phyloP scores from a whole-genome alignment of 2,797 vertebrate species.

The Sciaenops ocellatus region DNA sequence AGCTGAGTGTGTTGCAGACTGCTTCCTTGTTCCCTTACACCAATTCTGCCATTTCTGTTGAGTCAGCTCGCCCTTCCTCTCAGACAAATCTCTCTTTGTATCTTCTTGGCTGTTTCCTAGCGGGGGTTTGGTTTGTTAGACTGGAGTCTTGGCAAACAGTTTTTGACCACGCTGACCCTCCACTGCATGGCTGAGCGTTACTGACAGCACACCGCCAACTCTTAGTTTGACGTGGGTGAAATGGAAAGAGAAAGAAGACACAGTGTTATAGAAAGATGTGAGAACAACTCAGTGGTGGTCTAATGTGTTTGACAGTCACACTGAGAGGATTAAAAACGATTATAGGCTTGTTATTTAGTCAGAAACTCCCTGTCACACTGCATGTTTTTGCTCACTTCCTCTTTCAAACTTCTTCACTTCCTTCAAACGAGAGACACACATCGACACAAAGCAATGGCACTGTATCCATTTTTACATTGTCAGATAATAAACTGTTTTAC shows the following conservation, averaged over 20 bases:
- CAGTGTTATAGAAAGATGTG: constrained; percentile 9
- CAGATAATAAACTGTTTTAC: constrained; percentile 16
- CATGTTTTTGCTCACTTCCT: constrained; percentile 78
- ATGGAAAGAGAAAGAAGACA: constrained; percentile 23
- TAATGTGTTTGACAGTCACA: constrained; percentile 29
- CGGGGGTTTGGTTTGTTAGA: constrained; percentile 53
- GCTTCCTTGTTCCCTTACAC: constrained; percentile 59
- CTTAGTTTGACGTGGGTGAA: constrained; percentile 22
- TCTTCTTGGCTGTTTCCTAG: constrained; percentile 51
- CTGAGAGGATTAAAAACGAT: constrained; percentile 29
- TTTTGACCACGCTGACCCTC: constrained; percentile 52
- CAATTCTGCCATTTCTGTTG: constrained; percentile 58
- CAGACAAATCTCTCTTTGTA: constrained; percentile 73
- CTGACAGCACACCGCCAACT: constrained; percentile 29
- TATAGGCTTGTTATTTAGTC: constrained; percentile 18
- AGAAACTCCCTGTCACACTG: constrained; percentile 53
- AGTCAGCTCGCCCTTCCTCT: constrained; percentile 66
- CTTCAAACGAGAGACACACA: constrained; percentile 49
- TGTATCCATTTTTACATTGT: constrained; percentile 25
- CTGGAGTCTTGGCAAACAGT: constrained; percentile 55
- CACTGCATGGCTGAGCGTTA: constrained; percentile 13
- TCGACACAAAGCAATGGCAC: constrained; percentile 46
- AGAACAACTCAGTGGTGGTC: background rate
- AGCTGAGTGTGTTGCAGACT: constrained; percentile 9
- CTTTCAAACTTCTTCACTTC: constrained; percentile 74